A percentile compares a stretch with the other conserved stretches of the same genome.
phyloP scores from a whole-genome alignment of 2,797 vertebrate genomes.

The Fundulus diaphanus region DNA sequence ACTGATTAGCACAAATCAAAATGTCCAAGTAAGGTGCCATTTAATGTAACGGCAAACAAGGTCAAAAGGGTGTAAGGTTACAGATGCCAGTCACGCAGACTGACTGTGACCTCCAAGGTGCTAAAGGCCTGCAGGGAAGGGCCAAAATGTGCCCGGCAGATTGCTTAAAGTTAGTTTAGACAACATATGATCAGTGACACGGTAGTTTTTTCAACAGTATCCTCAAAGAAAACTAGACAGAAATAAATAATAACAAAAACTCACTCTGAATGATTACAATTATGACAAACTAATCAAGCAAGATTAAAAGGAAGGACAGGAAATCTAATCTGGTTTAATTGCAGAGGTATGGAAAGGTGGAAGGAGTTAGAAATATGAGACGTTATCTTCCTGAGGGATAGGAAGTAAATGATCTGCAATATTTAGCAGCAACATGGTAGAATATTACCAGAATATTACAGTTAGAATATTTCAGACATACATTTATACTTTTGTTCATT shows the following conservation, averaged over 20 bases:
- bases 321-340: not conserved
- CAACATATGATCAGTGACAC: not conserved
- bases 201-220: not conserved
- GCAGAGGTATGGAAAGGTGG: not conserved
- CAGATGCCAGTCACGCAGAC: slow-evolving; percentile 53
- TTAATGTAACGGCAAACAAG: slow-evolving; percentile 74
- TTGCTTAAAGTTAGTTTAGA: not conserved
- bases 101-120: slow-evolving; percentile 51
- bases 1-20: slow-evolving; percentile 71
- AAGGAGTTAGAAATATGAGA: not conserved
- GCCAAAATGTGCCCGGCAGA: not conserved
- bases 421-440: not conserved
- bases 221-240: not conserved
- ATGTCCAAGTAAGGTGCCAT: slow-evolving; percentile 71
- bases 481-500: not conserved
- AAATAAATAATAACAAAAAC: not conserved
- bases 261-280: not conserved
- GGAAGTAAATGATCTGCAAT: not conserved
- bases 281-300: not conserved
- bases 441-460: too few relatives aligned
- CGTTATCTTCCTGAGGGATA: not conserved
- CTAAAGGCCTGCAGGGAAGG: slow-evolving; percentile 6
- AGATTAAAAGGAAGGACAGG: not conserved
- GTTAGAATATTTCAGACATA: not conserved
- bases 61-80: slow-evolving; percentile 70